Base-by-base conservation (phyloP, 1,140 invertebrate genomes). In the Hesperophylax magnus region DNA sequence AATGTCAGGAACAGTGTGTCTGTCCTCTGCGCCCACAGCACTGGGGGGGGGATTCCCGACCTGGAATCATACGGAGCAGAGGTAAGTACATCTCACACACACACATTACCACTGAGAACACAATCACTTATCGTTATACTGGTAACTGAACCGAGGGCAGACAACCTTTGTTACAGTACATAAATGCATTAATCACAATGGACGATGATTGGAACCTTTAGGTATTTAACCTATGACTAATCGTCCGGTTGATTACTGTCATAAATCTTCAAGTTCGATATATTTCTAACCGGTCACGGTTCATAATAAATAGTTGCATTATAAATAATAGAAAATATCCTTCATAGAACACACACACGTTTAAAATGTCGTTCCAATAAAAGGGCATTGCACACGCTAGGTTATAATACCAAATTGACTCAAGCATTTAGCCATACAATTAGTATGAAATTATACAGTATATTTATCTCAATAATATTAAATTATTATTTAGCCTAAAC, bases 11-110 rank as follows among this genome's bases (percentile, higher is more conserved):
- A 98, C 56, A 99, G 88, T 84, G 94, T 88, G 84, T 93, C 92
- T 85, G 91, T 93, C 86, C 95, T 93, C 89, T 99, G 97, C 20
- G 97, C 98, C 98, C 97, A 99, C 86, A 95, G 93, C 56, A 98
- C 94, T 63, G 95, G 93, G 53, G 97, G 97, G 81, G 95, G 95
- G 85, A 91, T 89, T 78, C 88, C 54, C n/a, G 65, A 15, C 15
- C 74, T 77, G 56, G 14, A 61, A 39, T 27, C 8, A 71, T 47
- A 47, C 18, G 15, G 54, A 22, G 18, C n/a, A 54, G 47, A 52
- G n/a, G 24, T 20, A 47, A 47, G 11, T 17, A 52, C 17, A 20
- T 47, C 3, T 17, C 3, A 18, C 4, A 18, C n/a, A 18, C 14
- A 52, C n/a, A 18, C 15, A 34, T n/a, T 17, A 22, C 14, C 67